These are phyloP conservation scores for Tetramorium parvispinum DNA, from an alignment of 1,140 invertebrate species.

Conservation along the genomic window DNA sequence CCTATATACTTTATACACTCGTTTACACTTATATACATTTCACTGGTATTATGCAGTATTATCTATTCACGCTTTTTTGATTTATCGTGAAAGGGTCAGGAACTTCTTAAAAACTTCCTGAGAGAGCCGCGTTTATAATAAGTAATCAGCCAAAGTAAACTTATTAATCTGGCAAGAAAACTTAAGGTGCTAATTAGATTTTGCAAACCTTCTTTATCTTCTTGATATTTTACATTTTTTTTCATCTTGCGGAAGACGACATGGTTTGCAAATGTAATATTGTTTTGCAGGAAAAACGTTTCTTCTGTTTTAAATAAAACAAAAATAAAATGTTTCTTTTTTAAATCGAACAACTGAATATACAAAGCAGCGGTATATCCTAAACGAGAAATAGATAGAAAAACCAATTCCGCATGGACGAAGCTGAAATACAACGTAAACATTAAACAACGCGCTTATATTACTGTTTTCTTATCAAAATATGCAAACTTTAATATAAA, in stretches of 20 bases:
- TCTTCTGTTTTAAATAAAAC: slow-evolving; percentile 28
- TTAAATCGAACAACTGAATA: slow-evolving; percentile 19
- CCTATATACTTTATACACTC: background rate
- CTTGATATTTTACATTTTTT: slow-evolving; percentile 24
- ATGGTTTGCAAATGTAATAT: background rate
- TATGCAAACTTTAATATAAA: background rate
- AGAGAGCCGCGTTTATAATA: slow-evolving; percentile 21
- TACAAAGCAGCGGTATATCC: background rate
- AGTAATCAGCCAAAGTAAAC: slow-evolving; percentile 39
- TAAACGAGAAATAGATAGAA: slow-evolving; percentile 36
- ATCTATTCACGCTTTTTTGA: slow-evolving; percentile 23
- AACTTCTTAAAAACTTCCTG: slow-evolving; percentile 25
- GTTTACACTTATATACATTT: background rate
- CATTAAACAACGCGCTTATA: background rate
- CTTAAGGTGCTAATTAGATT: slow-evolving; percentile 54
- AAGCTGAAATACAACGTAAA: slow-evolving; percentile 1
- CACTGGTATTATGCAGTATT: slow-evolving; percentile 11
- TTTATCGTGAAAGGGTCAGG: slow-evolving; percentile 11
- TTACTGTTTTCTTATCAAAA: background rate
- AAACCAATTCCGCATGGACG: slow-evolving; percentile 25
- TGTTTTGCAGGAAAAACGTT: background rate
- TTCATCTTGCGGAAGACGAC: background rate
- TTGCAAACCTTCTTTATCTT: slow-evolving; percentile 8
- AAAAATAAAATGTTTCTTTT: background rate
- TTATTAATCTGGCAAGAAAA: slow-evolving; percentile 36